These are phyloP conservation scores for Xyliphius kryptos DNA, from an alignment of 2,113 vertebrate species.

Conservation along the genomic window DNA sequence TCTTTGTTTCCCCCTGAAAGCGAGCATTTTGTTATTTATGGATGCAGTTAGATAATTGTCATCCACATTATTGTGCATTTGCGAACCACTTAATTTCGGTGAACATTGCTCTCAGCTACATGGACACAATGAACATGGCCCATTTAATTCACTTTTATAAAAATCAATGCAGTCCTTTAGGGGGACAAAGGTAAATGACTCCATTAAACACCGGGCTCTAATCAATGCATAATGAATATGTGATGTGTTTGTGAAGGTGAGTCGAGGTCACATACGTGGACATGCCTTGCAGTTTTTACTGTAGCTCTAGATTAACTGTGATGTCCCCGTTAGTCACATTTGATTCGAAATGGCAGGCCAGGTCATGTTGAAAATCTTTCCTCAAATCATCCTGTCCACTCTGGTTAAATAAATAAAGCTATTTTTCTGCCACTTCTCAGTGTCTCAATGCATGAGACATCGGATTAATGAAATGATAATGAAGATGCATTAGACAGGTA, in stretches of 20 bases:
- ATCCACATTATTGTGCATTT: conserved; percentile 50
- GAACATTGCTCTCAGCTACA: conserved; percentile 37
- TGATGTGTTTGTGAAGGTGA: conserved; percentile 42
- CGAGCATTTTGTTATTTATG: conserved; percentile 41
- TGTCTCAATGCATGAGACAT: conserved; percentile 1
- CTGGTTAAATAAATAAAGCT: conserved; percentile 1
- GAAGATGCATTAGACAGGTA: neutral
- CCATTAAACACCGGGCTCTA: conserved; percentile 48
- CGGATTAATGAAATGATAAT: neutral
- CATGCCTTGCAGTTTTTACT: conserved; percentile 25
- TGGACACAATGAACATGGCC: conserved; percentile 28
- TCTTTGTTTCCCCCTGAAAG: conserved; percentile 8
- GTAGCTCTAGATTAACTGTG: conserved; percentile 26
- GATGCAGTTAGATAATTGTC: conserved; percentile 39
- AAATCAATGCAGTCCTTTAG: conserved; percentile 54
- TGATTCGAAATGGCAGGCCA: conserved; percentile 28
- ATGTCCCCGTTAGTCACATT: conserved; percentile 10
- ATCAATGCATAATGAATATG: conserved; percentile 56
- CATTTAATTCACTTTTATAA: conserved; percentile 51
- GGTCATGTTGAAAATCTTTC: conserved; percentile 11
- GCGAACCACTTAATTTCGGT: conserved; percentile 46
- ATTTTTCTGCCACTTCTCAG: conserved; percentile 1
- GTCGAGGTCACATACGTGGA: conserved; percentile 33
- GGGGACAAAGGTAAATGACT: conserved; percentile 48
- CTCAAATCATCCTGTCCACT: conserved; percentile 14